Percentiles rank a stretch among this genome's conserved stretches.
Conservation (phyloP, 1,140 invertebrate genomes). For the Drosophila nebulosa region DNA sequence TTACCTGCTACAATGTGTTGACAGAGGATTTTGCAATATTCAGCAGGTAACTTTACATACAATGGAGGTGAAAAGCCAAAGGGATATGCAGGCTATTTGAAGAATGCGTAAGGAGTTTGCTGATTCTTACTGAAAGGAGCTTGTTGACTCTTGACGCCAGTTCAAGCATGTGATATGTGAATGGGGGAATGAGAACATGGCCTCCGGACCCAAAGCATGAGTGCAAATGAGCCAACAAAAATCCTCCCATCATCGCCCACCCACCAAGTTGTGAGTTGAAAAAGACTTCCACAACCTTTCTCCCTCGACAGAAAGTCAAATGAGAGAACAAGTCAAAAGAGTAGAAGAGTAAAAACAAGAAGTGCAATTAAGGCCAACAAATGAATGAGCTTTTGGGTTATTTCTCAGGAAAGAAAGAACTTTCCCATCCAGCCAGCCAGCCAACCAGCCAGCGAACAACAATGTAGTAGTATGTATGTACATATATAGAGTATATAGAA, state of each 20-base stretch:
- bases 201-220: conserved; percentile 13
- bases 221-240: too few species aligned
- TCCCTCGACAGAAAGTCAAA: conserved; percentile 10
- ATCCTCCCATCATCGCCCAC: too few species aligned
- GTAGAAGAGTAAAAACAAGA: conserved; percentile 25
- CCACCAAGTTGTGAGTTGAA: too few species aligned
- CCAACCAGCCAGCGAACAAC: conserved; percentile 2
- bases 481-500: too few species aligned
- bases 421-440: neutral
- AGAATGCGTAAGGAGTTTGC: conserved; percentile 13
- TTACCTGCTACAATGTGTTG: conserved; percentile 3
- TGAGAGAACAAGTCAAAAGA: conserved; percentile 29
- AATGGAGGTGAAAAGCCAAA: neutral
- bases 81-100: neutral
- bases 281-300: neutral
- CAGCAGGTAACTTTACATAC: conserved; percentile 1
- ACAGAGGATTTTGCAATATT: conserved; percentile 11
- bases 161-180: conserved; percentile 20
- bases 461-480: too few species aligned
- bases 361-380: conserved; percentile 51
- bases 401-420: conserved; percentile 13
- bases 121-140: conserved; percentile 27
- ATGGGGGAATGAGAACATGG: neutral
- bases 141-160: conserved; percentile 49
- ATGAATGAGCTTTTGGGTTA: conserved; percentile 30